A percentile compares a stretch with the other conserved stretches of the same genome.
phyloP scores from a whole-genome alignment of 2,888 invertebrate genomes.

The Saturnia japonica region DNA sequence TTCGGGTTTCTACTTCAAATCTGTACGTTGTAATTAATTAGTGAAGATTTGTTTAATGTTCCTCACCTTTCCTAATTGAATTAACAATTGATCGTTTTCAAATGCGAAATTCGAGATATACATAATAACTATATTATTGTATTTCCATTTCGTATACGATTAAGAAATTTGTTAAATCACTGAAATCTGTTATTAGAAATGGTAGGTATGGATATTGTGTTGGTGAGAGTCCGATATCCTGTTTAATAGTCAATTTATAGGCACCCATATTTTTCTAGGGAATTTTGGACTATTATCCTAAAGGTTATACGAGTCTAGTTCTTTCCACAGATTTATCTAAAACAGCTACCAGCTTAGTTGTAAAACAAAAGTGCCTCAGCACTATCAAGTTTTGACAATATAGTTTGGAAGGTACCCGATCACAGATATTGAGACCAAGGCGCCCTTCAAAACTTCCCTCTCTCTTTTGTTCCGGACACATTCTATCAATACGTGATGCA shows the following conservation, averaged over 20 bases:
- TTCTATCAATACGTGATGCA: no score
- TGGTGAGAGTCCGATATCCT: not conserved
- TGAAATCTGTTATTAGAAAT: not conserved
- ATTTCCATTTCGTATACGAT: not conserved
- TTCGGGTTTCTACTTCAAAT: constrained; percentile 68
- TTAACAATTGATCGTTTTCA: constrained; percentile 30
- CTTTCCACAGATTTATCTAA: no score
- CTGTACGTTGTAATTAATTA: constrained; percentile 55
- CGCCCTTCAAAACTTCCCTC: no score
- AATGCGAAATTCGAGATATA: not conserved
- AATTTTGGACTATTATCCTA: no score
- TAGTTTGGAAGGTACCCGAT: no score
- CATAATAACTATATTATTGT: not conserved
- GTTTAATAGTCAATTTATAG: not conserved
- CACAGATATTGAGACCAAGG: no score
- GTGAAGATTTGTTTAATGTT: constrained; percentile 45
- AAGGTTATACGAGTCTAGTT: no score
- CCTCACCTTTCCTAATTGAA: constrained; percentile 39
- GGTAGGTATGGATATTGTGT: not conserved
- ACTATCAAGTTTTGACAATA: no score
- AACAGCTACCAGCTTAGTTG: no score
- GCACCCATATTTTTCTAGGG: not conserved
- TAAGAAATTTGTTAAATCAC: not conserved
- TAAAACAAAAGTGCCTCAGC: no score
- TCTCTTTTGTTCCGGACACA: no score